phyloP scores from a whole-genome alignment of 2,888 invertebrate genomes.

The Melieria picta region DNA sequence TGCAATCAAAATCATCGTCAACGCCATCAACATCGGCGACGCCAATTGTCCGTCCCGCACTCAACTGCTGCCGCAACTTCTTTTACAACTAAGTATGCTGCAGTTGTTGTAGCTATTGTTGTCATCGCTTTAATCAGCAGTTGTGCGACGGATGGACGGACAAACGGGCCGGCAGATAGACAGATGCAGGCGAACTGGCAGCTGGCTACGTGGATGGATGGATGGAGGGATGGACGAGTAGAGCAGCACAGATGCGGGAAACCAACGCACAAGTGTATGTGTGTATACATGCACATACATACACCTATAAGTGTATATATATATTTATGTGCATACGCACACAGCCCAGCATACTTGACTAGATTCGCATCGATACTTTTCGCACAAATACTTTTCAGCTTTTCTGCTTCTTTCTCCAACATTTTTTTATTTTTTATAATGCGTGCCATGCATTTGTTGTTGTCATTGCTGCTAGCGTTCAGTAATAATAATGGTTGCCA shows the following conservation, averaged over 20 bases:
- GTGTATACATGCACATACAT: background rate
- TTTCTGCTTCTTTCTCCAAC: constrained; percentile 11
- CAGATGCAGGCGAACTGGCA: background rate
- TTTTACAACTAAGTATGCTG: background rate
- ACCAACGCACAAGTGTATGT: background rate
- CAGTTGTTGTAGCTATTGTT: constrained; percentile 8
- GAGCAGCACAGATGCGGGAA: background rate
- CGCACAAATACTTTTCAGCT: constrained; percentile 16
- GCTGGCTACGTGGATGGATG: background rate
- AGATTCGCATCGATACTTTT: constrained; percentile 9
- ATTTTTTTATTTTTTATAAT: no score
- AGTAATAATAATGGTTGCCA: no score
- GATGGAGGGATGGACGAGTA: background rate
- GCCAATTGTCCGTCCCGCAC: no score
- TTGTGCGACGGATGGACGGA: background rate
- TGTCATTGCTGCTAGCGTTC: no score
- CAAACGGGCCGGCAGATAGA: background rate
- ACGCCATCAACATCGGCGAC: constrained; percentile 11
- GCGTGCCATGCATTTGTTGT: no score
- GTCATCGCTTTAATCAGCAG: background rate
- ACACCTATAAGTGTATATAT: background rate
- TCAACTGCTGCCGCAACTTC: background rate
- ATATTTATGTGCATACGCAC: constrained; percentile 2
- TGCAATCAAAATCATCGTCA: constrained; percentile 24
- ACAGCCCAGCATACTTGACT: constrained; percentile 13